Conservation (phyloP, 2,797 vertebrate species). For the Sebastiscus albofasciatus region DNA sequence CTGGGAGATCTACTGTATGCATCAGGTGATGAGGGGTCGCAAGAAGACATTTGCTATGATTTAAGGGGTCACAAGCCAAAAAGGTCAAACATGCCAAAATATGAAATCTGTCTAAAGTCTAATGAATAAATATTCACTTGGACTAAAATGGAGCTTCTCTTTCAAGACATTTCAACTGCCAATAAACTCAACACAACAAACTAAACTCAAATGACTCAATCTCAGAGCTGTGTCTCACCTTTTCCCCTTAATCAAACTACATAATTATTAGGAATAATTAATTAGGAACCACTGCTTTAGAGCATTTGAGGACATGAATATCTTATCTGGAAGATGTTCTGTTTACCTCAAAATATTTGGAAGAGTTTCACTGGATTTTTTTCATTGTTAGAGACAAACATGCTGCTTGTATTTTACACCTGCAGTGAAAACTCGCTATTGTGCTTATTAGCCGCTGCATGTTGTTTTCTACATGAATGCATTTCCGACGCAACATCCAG, state of each 20-base stretch:
- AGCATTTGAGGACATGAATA: not conserved
- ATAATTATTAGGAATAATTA: not conserved
- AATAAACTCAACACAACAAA: not conserved
- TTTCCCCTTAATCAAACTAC: not conserved
- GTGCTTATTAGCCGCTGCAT: not conserved
- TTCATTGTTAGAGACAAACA: constrained; percentile 1
- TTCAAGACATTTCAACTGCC: not conserved
- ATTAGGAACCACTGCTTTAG: not conserved
- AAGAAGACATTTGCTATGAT: not conserved
- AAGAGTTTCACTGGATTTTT: not conserved
- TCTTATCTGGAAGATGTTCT: constrained; percentile 20
- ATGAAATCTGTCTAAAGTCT: not conserved
- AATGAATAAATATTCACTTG: not conserved
- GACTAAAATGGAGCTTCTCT: not conserved
- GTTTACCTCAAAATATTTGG: not conserved
- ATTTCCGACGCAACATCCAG: not conserved
- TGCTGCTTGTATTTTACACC: not conserved
- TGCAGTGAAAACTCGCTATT: not conserved
- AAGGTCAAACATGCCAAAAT: not conserved
- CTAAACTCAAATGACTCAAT: not conserved
- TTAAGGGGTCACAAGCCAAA: not conserved
- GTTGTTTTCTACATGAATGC: not conserved
- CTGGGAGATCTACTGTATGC: too few species aligned
- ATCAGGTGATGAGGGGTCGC: too few species aligned
- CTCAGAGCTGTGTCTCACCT: not conserved